Evolutionary conservation across 30 jellyfish, hydroid and myxozoan genomes (phyloP).

Genomic region (Mastigias papua): DNA sequence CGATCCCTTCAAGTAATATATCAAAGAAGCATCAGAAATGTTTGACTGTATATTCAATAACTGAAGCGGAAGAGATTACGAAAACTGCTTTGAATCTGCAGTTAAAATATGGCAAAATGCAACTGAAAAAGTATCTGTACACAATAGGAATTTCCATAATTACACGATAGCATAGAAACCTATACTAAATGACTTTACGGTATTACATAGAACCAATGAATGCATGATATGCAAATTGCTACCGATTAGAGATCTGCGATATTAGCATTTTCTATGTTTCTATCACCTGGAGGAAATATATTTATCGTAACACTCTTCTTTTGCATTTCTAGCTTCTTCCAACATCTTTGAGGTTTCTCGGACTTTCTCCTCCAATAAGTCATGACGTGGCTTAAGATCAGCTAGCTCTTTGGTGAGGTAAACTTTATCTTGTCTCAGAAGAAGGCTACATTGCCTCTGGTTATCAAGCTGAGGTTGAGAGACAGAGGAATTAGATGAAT

Average conservation of each 20-base stretch:
- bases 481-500: not conserved
- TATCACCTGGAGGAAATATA: conserved; percentile 81
- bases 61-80: too few species aligned
- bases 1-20: conserved; percentile 73
- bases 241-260: not conserved
- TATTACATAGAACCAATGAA: not conserved
- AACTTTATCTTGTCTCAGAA: conserved; percentile 77
- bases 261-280: not conserved
- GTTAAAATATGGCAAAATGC: too few species aligned
- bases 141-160: not conserved
- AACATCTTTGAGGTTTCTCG: conserved; percentile 58
- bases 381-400: conserved; percentile 84
- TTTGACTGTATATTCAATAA: too few species aligned
- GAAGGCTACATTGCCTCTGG: conserved; percentile 56
- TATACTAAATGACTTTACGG: not conserved
- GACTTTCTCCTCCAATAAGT: conserved; percentile 60
- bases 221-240: not conserved
- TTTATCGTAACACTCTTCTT: conserved; percentile 88
- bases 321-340: conserved; percentile 76
- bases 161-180: not conserved
- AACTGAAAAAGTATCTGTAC: too few species aligned
- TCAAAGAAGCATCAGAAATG: too few species aligned
- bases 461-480: conserved; percentile 65
- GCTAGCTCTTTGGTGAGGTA: conserved; percentile 71
- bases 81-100: too few species aligned